Conservation (phyloP, 1,140 invertebrate species). For the Ceratosolen solmsi region DNA sequence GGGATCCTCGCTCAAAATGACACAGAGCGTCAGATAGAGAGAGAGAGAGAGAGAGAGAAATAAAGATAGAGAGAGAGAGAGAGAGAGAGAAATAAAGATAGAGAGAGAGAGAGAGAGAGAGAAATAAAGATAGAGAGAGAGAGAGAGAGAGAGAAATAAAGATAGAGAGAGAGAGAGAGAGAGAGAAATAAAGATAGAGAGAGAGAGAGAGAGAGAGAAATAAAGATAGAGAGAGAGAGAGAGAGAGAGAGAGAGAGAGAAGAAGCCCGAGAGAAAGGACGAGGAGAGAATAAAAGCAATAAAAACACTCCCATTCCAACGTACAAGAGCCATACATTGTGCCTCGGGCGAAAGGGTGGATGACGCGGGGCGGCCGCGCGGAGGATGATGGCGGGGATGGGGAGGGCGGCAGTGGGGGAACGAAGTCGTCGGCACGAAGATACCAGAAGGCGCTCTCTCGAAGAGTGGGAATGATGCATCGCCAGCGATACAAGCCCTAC, state of each 20-base stretch:
- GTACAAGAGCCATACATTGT: constrained; percentile 2
- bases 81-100: no score
- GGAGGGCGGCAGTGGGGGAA: background rate
- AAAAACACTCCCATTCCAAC: background rate
- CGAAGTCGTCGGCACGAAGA: constrained; percentile 10
- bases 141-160: no score
- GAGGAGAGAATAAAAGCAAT: background rate
- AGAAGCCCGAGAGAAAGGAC: background rate
- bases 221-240: no score
- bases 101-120: no score
- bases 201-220: no score
- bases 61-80: no score
- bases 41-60: no score
- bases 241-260: background rate
- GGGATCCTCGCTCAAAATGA: no score
- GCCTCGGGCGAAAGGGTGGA: constrained; percentile 5
- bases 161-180: background rate
- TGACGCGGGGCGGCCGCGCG: background rate
- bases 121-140: no score
- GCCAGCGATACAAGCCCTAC: constrained; percentile 7
- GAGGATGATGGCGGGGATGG: background rate
- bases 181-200: no score
- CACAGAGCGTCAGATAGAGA: no score
- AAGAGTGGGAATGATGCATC: constrained; percentile 27
- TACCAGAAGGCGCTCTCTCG: constrained; percentile 19